Base-by-base conservation (phyloP, 2,888 invertebrate genomes). In the Zaprionus obscuricornis region DNA sequence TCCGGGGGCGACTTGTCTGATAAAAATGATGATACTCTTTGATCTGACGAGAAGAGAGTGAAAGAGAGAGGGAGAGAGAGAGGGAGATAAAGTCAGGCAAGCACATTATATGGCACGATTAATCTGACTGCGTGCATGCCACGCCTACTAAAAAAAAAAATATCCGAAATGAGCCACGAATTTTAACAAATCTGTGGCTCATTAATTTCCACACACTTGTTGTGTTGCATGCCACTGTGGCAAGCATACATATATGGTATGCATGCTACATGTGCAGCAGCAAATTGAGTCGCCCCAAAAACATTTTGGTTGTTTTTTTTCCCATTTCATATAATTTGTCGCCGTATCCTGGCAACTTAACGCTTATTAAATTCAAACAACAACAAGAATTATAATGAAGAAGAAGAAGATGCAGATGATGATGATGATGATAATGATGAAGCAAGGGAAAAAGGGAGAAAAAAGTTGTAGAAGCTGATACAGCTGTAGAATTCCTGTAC, bases 171-270 rank as follows among this genome's bases (percentile, higher is more conserved):
- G 83, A 75, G 74, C 76, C 85, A 84, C 78, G 72, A 82, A 86
- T 82, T 76, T 78, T 73, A 86, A 86, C 84, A 86, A 84, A 84
- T 84, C 74, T 71, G 68, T 71, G 74, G 50, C 74, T 74, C 85
- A 85, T 86, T 84, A 86, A 82, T 84, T 64, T 82, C 62, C 58
- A n/a, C n/a, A 76, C 86, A 85, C 79, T 82, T 82, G 86, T 67
- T 81, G 47, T 11, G 13, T 14, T 20, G 55, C 22, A 42, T 49
- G 66, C 54, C 55, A n/a, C n/a, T n/a, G n/a, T n/a, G n/a, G n/a
- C n/a, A n/a, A n/a, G n/a, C n/a, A n/a, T n/a, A n/a, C n/a, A n/a
- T n/a, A n/a, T n/a, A n/a, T n/a, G n/a, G n/a, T n/a, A n/a, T n/a
- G n/a, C n/a, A n/a, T n/a, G 37, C 65, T 39, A n/a, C 17, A 6